Percentiles rank a stretch among this genome's conserved stretches.
Evolutionary conservation across 2,113 vertebrate species (phyloP).

Genomic region (Phyllopteryx taeniolatus): DNA sequence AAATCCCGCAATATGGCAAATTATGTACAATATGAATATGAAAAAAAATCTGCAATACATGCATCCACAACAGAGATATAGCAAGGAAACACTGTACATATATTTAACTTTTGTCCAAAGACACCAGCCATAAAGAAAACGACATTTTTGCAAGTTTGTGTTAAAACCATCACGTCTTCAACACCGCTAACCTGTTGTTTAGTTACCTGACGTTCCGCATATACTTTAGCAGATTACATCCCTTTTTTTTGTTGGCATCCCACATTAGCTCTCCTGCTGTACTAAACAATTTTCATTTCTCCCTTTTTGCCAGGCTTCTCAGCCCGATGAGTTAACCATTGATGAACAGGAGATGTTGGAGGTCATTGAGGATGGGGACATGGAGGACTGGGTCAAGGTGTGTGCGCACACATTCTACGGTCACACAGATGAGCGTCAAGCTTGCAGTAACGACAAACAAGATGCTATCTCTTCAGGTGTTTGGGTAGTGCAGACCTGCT

Average conservation of each 20-base stretch:
- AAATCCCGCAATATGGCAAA: no score
- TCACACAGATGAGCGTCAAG: not conserved
- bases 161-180: no score
- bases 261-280: conserved; percentile 6
- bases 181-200: no score
- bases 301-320: conserved; percentile 80
- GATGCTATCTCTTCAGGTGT: not conserved
- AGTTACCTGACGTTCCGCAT: not conserved
- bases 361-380: conserved; percentile 98
- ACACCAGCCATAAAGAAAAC: no score
- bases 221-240: not conserved
- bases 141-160: no score
- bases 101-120: no score
- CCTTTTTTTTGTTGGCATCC: conserved; percentile 4
- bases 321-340: conserved; percentile 96
- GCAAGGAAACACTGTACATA: no score
- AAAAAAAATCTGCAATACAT: no score
- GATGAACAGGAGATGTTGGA: conserved; percentile 96
- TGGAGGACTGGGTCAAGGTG: conserved; percentile 99
- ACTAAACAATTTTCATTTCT: not conserved
- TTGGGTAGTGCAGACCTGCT: not conserved
- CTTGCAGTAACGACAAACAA: conserved; percentile 1
- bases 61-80: no score
- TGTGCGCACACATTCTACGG: conserved; percentile 4
- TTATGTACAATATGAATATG: no score